phyloP scores from a whole-genome alignment of 2,797 vertebrate genomes.

The Cetoscarus ocellatus region DNA sequence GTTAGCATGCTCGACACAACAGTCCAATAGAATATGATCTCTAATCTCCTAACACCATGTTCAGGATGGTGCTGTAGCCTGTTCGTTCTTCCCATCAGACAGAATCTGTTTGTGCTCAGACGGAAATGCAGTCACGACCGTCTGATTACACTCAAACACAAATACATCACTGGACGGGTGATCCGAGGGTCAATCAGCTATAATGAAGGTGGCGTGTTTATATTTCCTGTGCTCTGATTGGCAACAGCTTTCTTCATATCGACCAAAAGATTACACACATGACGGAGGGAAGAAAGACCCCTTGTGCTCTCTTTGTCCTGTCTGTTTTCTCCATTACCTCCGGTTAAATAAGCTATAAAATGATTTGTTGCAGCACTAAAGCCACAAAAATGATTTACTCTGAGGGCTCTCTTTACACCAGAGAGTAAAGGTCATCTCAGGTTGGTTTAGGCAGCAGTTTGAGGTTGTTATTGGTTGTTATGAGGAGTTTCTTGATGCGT shows the following conservation, averaged over 20 bases:
- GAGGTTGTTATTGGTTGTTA: constrained; percentile 13
- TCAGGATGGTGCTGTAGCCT: too few relatives aligned
- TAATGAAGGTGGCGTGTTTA: constrained; percentile 23
- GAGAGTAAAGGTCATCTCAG: constrained; percentile 6
- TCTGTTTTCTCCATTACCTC: constrained; percentile 27
- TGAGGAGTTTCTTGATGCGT: neutral
- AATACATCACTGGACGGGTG: neutral
- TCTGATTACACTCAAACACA: constrained; percentile 17
- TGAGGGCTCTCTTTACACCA: neutral
- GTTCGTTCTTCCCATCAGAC: neutral
- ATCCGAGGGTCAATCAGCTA: constrained; percentile 14
- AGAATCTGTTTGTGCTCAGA: neutral
- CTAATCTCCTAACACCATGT: neutral
- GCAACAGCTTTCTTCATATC: constrained; percentile 18
- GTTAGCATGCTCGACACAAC: neutral
- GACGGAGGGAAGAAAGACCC: neutral
- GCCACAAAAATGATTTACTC: constrained; percentile 9
- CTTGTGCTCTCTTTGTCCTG: neutral
- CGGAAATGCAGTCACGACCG: neutral
- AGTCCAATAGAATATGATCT: neutral
- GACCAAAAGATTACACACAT: constrained; percentile 6
- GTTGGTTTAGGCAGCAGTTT: neutral
- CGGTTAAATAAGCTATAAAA: constrained; percentile 22
- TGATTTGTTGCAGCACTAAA: constrained; percentile 20
- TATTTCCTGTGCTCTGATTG: constrained; percentile 43